phyloP scores from a whole-genome alignment of 1,140 invertebrate species.

The Bacillus rossius region DNA sequence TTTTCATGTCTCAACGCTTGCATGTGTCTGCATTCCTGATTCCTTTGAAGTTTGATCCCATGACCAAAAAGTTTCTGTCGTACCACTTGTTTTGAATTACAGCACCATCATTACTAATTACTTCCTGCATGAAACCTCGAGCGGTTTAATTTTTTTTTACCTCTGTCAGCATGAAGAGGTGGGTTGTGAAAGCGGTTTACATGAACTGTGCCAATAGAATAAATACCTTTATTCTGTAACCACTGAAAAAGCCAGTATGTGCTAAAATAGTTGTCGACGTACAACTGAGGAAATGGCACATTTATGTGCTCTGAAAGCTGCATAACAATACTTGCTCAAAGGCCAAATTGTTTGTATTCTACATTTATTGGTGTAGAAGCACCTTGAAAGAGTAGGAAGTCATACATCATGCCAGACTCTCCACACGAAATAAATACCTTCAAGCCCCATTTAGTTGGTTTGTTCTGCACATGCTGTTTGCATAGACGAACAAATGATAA shows the following conservation, averaged over 20 bases:
- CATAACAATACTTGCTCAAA: slow-evolving; percentile 21
- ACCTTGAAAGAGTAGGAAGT: slow-evolving; percentile 13
- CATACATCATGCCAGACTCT: slow-evolving; percentile 4
- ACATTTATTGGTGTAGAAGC: background rate
- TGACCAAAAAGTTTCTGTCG: no score
- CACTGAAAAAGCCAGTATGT: slow-evolving; percentile 36
- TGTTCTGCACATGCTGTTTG: slow-evolving; percentile 8
- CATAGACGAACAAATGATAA: slow-evolving; percentile 1
- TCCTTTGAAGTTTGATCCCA: slow-evolving; percentile 19
- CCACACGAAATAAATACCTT: slow-evolving; percentile 18
- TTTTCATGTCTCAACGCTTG: slow-evolving; percentile 30
- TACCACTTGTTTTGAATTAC: slow-evolving; percentile 16
- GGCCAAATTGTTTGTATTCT: slow-evolving; percentile 18
- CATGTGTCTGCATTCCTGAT: slow-evolving; percentile 16
- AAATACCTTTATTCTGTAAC: slow-evolving; percentile 34
- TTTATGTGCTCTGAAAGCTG: slow-evolving; percentile 23
- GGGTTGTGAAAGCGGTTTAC: slow-evolving; percentile 24
- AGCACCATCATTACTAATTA: slow-evolving; percentile 17
- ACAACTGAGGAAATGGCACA: slow-evolving; percentile 15
- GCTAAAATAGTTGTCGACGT: slow-evolving; percentile 32
- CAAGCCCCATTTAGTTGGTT: slow-evolving; percentile 13
- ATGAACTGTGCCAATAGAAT: slow-evolving; percentile 34
- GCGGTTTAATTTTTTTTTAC: slow-evolving; percentile 31
- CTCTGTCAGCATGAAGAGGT: slow-evolving; percentile 34
- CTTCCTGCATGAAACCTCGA: background rate